A percentile compares a stretch with the other conserved stretches of the same genome.
These are phyloP conservation scores for Ochotona princeps DNA, from an alignment of 2,113 vertebrate genomes.

Conservation along the genomic window DNA sequence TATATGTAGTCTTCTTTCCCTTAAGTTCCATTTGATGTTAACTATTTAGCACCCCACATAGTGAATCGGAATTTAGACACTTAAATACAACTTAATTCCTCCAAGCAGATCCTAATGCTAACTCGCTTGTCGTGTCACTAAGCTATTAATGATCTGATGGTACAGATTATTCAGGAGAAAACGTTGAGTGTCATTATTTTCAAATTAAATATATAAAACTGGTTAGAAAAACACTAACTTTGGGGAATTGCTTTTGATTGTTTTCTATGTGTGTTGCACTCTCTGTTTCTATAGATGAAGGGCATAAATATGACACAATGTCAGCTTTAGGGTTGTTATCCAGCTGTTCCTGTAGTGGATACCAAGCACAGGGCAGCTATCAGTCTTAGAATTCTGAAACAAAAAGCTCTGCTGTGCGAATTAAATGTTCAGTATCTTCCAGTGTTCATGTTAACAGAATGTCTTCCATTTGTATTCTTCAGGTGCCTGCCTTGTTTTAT, in stretches of 20 bases:
- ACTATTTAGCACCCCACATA: not conserved
- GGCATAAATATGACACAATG: not conserved
- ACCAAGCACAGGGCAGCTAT: not conserved
- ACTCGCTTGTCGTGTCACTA: not conserved
- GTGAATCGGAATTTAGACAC: not conserved
- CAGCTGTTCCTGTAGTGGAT: not conserved
- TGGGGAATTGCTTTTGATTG: not conserved
- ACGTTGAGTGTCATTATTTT: not conserved
- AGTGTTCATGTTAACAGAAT: not conserved
- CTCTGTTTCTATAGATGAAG: not conserved
- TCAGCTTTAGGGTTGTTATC: not conserved
- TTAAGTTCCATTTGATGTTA: slow-evolving; percentile 32
- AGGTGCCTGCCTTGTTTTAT: slow-evolving; percentile 47
- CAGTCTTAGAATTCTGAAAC: not conserved
- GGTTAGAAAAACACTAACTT: not conserved
- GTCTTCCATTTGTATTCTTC: not conserved
- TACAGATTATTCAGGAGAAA: slow-evolving; percentile 14
- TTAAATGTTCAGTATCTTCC: slow-evolving; percentile 25
- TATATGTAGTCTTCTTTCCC: not conserved
- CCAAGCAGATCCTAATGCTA: not conserved
- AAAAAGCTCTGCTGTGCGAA: slow-evolving; percentile 43
- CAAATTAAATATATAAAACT: not conserved
- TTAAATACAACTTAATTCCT: slow-evolving; percentile 48
- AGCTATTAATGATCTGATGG: not conserved
- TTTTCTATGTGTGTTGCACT: not conserved